Base-by-base conservation (phyloP, 2,888 invertebrate species). In the Drosophila merina region DNA sequence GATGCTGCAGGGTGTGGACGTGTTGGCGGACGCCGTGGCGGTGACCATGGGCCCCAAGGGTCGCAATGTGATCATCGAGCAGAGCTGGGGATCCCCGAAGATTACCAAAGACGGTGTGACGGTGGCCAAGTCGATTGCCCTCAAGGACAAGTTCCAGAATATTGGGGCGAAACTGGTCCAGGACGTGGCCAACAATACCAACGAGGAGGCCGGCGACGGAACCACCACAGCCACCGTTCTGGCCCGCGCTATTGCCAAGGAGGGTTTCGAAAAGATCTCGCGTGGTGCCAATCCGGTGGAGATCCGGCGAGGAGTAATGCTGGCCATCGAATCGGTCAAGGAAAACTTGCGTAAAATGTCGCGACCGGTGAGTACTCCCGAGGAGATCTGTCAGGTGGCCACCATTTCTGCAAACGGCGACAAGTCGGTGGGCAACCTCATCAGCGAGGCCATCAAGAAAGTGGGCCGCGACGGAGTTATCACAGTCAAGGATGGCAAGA, bases 21-120 rank as follows among this genome's bases (percentile, higher is more conserved):
- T 98, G 45, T 93, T 99, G 52, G 98, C 99, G 7, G 99, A 99
- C 93, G 99, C 99, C 48, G 99, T 99, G n/a, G 98, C 99, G 12
- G 99, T 99, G 56, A 99, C 99, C 50, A 98, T 99, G 99, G 99
- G 99, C 44, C 99, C 99, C 62, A 99, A 99, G 94, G 99, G 99
- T 55, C 95, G 99, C 86, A 99, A 99, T 92, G 99, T 99, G 8
- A 98, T 99, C 89, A 94, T 99, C 83, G 99, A 99, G 92, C 99
- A 99, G 92, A 97, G 98, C 33, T 99, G 99, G 99, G 99, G 99
- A 30, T 97, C 98, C 55, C 99, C 99, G 4, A 99, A 99, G 93
- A 99, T 99, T 89, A 99, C 99, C 57, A 99, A 99, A 93, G 99
- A 99, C 92, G 99, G 99, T 80, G 99, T 99, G 10, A 99, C 99